Evolutionary conservation across 2,797 vertebrate species (phyloP).

Genomic region (Eleutherodactylus coqui): DNA sequence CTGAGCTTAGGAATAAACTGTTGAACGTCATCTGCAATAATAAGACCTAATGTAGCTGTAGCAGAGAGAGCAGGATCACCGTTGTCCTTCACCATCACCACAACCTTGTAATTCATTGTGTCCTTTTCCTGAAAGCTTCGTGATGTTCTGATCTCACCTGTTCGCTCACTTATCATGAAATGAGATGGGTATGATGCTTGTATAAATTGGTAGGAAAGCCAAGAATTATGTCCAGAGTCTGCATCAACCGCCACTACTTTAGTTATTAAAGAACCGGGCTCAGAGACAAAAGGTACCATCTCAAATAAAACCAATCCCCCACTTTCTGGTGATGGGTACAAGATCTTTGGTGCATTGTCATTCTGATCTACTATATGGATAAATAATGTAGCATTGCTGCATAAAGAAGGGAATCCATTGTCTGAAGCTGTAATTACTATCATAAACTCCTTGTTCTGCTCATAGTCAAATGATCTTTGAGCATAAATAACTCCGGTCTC

Average conservation of each 20-base stretch:
- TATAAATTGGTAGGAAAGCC: slow-evolving; percentile 32
- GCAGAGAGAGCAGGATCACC: slow-evolving; percentile 3
- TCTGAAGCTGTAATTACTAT: slow-evolving; percentile 35
- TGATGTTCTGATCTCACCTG: slow-evolving; percentile 75
- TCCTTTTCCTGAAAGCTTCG: slow-evolving; percentile 32
- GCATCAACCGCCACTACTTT: slow-evolving; percentile 42
- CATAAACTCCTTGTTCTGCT: slow-evolving; percentile 34
- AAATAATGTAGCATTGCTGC: slow-evolving; percentile 5
- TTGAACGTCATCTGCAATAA: slow-evolving; percentile 33
- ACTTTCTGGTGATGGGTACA: slow-evolving; percentile 1
- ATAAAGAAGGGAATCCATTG: slow-evolving; percentile 32
- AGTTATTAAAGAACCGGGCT: slow-evolving; percentile 35
- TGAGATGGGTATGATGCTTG: slow-evolving; percentile 1
- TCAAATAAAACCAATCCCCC: slow-evolving; percentile 7
- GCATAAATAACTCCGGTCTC: slow-evolving; percentile 34
- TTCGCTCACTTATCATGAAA: slow-evolving; percentile 69
- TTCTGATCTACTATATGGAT: slow-evolving; percentile 26
- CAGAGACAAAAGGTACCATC: slow-evolving; percentile 16
- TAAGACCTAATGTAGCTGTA: neutral
- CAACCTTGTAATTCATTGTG: neutral
- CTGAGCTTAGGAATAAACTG: slow-evolving; percentile 21
- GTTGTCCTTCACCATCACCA: slow-evolving; percentile 46
- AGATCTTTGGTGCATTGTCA: slow-evolving; percentile 40
- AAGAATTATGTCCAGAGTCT: slow-evolving; percentile 41
- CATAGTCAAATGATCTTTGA: slow-evolving; percentile 42